Percentiles rank a stretch among this genome's conserved stretches.
Conservation (phyloP, 2,797 vertebrate genomes). For the Steatocranus sp. region DNA sequence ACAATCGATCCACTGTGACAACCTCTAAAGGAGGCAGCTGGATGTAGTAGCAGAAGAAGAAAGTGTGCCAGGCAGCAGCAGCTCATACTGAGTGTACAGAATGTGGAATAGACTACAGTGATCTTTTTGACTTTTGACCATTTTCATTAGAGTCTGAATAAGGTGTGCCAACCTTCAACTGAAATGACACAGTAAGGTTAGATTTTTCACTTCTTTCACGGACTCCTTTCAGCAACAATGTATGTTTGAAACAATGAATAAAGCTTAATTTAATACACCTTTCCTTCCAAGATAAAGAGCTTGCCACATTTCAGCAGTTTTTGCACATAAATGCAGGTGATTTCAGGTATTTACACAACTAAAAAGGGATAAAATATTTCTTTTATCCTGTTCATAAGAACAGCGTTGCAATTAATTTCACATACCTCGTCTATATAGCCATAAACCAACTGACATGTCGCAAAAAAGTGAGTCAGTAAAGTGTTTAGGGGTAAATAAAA, state of each 20-base stretch:
- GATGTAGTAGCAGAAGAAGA: background rate
- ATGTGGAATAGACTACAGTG: background rate
- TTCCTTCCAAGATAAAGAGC: background rate
- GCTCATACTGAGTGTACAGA: background rate
- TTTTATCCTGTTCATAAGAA: background rate
- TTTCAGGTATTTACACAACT: background rate
- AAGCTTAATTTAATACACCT: background rate
- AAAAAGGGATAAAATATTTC: background rate
- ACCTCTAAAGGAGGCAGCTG: background rate
- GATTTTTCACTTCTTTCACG: background rate
- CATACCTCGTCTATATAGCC: background rate
- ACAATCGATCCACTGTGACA: background rate
- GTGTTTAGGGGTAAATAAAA: background rate
- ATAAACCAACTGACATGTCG: background rate
- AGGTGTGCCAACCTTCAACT: background rate
- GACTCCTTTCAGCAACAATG: background rate
- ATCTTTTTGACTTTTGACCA: background rate
- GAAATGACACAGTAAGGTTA: background rate
- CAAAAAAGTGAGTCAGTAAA: background rate
- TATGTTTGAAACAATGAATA: background rate
- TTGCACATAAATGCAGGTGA: background rate
- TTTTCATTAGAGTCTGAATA: background rate
- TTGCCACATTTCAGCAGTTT: background rate
- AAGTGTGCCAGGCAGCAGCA: background rate
- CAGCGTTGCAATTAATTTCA: background rate